Conservation (phyloP, 2,797 vertebrate species). For the Notolabrus celidotus region DNA sequence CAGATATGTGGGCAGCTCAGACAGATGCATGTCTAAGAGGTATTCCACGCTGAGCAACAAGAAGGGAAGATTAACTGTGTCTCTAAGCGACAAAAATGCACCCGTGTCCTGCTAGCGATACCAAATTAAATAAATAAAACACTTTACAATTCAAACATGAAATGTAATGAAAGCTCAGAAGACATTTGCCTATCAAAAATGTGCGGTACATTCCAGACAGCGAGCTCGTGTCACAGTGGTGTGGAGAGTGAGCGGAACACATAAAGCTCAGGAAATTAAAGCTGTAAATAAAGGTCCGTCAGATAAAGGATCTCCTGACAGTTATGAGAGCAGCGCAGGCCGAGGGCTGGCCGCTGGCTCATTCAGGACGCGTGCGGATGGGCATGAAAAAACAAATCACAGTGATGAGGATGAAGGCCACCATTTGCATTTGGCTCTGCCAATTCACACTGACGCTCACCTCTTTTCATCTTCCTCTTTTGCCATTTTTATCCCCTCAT, state of each 20-base stretch:
- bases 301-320: slow-evolving; percentile 86
- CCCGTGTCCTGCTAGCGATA: slow-evolving; percentile 35
- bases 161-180: slow-evolving; percentile 68
- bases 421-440: slow-evolving; percentile 80
- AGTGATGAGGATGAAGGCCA: slow-evolving; percentile 81
- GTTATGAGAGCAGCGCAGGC: slow-evolving; percentile 83
- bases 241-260: slow-evolving; percentile 69
- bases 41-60: slow-evolving; percentile 33
- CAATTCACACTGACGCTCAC: slow-evolving; percentile 63
- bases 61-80: slow-evolving; percentile 46
- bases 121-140: slow-evolving; percentile 42
- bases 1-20: slow-evolving; percentile 54
- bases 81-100: slow-evolving; percentile 50
- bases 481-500: slow-evolving; percentile 46
- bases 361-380: slow-evolving; percentile 79
- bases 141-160: slow-evolving; percentile 63
- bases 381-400: slow-evolving; percentile 84
- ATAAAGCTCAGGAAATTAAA: slow-evolving; percentile 89
- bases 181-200: slow-evolving; percentile 79
- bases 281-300: slow-evolving; percentile 86
- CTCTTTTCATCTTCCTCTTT: slow-evolving; percentile 51
- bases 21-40: slow-evolving; percentile 55
- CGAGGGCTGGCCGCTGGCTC: slow-evolving; percentile 74
- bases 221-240: slow-evolving; percentile 65
- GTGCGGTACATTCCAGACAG: slow-evolving; percentile 79